Evolutionary conservation across 2,888 invertebrate genomes (phyloP), one percentile per base, ranked within the genome.

Genomic region (Agrilus biguttatus): DNA sequence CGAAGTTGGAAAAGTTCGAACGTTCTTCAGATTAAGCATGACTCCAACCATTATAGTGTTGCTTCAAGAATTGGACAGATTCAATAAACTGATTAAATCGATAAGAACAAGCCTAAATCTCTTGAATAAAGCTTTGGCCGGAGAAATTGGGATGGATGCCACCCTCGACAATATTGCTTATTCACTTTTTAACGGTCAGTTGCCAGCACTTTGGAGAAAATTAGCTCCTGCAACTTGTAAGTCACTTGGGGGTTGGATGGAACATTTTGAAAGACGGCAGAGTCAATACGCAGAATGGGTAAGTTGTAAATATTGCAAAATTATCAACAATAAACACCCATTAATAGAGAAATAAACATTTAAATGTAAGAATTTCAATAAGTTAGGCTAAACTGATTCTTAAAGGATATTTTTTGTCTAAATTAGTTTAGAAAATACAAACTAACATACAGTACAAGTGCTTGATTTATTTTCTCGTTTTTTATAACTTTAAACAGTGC

Each of bases 81-180:
- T 91, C 63, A 93, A 93, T 65, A 70, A 72, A 14, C 73, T 93
- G 1, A 78, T 90, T 41, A 59, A 60, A 10, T 73, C 73, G 41
- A 89, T 93, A 74, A 70, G 68, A 13, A 69, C 65, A 44, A 85
- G 85, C 0, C 69, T 93, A 35, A 68, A 74, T 4, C 74, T 85
- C 40, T 70, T 93, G 10, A 75, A 80, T 57, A 84, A 84, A 75
- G 92, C 91, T 0, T 69, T 93, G 44, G 83, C 84, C 4, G 93
- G 93, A 32, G 90, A 92, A 70, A 88, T 91, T 52, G 90, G 91
- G 39, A 90, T 93, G 90, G 89, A 91, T 63, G 74, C 75, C 14
- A 71, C 80, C 36, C 66, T 92, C 46, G 92, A 93, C 64, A 85
- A 83, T 61, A 81, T 92, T 23, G 78, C 88, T 0, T 75, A 75